Percentiles rank a stretch among this genome's conserved stretches.
phyloP scores from a whole-genome alignment of 2,113 vertebrate genomes.

The Odocoileus hemionus region DNA sequence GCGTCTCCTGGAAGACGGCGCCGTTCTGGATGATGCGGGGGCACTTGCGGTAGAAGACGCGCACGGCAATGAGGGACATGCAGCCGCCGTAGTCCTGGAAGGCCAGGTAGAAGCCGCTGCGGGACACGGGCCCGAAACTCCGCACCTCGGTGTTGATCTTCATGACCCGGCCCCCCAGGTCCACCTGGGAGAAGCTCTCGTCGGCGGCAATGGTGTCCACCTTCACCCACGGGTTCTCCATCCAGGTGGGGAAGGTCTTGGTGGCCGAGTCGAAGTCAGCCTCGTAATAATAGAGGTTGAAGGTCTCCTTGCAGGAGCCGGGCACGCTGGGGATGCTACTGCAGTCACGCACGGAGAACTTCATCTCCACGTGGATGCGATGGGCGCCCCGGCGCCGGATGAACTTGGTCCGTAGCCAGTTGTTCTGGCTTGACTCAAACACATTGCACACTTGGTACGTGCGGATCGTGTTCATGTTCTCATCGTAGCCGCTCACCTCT shows the following conservation, averaged over 20 bases:
- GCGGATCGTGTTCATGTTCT: conserved; percentile 98
- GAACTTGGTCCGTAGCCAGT: conserved; percentile 96
- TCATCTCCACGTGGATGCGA: conserved; percentile 97
- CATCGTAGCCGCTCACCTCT: conserved; percentile 97
- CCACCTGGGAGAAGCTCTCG: conserved; percentile 97
- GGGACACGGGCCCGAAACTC: conserved; percentile 95
- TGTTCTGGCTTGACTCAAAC: conserved; percentile 95
- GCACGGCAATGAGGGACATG: conserved; percentile 96
- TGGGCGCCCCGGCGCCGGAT: conserved; percentile 90
- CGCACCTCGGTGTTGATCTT: conserved; percentile 97
- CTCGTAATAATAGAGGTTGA: conserved; percentile 96
- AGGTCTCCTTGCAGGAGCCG: conserved; percentile 98
- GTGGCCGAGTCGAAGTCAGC: conserved; percentile 89
- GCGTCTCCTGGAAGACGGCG: conserved; percentile 91
- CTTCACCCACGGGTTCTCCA: conserved; percentile 98
- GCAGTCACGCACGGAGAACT: conserved; percentile 96
- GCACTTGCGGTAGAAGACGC: conserved; percentile 96
- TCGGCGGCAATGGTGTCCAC: conserved; percentile 97
- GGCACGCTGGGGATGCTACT: conserved; percentile 96
- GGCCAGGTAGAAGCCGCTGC: conserved; percentile 93
- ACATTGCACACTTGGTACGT: conserved; percentile 99
- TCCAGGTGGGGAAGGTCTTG: conserved; percentile 90
- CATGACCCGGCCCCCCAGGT: conserved; percentile 94
- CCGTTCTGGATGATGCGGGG: conserved; percentile 90
- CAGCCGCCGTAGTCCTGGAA: conserved; percentile 98